Base-by-base conservation (phyloP, 2,888 invertebrate species). In the Agrochola lychnidis region DNA sequence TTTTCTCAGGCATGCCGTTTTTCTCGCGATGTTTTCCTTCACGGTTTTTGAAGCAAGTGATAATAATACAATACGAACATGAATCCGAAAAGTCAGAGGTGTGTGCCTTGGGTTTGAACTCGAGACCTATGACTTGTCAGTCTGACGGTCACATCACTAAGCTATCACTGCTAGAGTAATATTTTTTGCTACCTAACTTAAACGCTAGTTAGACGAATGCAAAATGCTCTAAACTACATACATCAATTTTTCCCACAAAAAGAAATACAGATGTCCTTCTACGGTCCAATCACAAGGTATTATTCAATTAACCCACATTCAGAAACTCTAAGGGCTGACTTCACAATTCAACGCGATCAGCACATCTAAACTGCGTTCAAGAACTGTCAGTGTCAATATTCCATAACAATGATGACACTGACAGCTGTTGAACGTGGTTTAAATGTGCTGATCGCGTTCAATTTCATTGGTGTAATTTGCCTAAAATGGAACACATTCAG, bases 251-350 rank as follows among this genome's bases (percentile, higher is more conserved):
- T 6, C 12, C 22, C 7, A 16, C 45, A 25, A 14, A 42, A 56
- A 72, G n/a, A 45, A 4, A 78, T 10, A 30, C 48, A 4, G 7
- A 56, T 56, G 3, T 9, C 45, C 19, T 59, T 22, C 45, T n/a
- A 40, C 59, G 5, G 5, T 71, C 25, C 30, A 68, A 82, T 70
- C 25, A 83, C 59, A 67, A 48, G 9, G 53, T 82, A 68, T 70
- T 56, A 67, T 72, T 56, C 59, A 83, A 64, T 40, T 68, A 67
- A 70, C 42, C 61, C 73, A 71, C 67, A 73, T 84, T 56, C 73
- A 59, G 12, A 25, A 74, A 22, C 51, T 67, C 57, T 56, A 68
- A 69, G 16, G 40, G 7, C 68, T 40, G n/a, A 40, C 12, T 40
- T 59, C 40, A 68, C 68, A 40, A 56, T 16, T 51, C 9, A 51